Evolutionary conservation across 2,797 vertebrate genomes (phyloP), one percentile per base, ranked within the genome.

Genomic region (Perodicticus potto): DNA sequence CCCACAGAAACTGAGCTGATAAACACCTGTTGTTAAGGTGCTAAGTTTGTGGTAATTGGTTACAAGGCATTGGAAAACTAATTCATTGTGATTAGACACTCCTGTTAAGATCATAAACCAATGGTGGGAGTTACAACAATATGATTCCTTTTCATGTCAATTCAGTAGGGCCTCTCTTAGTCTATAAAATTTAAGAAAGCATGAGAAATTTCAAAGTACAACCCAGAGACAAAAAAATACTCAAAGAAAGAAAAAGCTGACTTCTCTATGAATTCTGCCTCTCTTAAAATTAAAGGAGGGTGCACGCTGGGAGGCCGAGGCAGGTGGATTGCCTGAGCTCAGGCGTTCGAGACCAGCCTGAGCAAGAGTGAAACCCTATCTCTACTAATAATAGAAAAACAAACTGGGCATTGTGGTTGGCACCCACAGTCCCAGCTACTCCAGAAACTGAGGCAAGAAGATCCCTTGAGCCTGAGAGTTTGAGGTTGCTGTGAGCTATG

Each of bases 201-300:
- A 40, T 5, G 25, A 94, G 70, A 90, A 76, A 86, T 90, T 63
- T 90, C 86, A 86, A 93, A 93, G 69, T 37, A 91, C 45, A 65
- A 90, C 6, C 27, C 61, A 85, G 61, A 85, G 20, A 87, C 29
- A 49, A 74, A 78, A 89, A 85, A 20, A 69, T 27, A 91, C 69
- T 9, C 16, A 57, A 67, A 37, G 25, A 80, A 59, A 67, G 59
- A 90, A 61, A 55, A 16, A 7, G 55, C 14, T 11, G 5, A 76
- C 9, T 91, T 93, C 43, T 80, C 16, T 76, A 20, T 40, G 83
- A 69, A 63, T 86, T 92, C 49, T 88, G n/a, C 32, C 12, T 95
- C 77, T 91, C 19, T 59, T 80, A 32, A 40, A 88, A 86, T 53
- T 53, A 53, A 53, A 53, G 49, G 49, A 53, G 14, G 14, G 49